A percentile compares a stretch with the other conserved stretches of the same genome.
phyloP scores from a whole-genome alignment of 2,113 vertebrate genomes.

The Oncorhynchus gorbuscha region DNA sequence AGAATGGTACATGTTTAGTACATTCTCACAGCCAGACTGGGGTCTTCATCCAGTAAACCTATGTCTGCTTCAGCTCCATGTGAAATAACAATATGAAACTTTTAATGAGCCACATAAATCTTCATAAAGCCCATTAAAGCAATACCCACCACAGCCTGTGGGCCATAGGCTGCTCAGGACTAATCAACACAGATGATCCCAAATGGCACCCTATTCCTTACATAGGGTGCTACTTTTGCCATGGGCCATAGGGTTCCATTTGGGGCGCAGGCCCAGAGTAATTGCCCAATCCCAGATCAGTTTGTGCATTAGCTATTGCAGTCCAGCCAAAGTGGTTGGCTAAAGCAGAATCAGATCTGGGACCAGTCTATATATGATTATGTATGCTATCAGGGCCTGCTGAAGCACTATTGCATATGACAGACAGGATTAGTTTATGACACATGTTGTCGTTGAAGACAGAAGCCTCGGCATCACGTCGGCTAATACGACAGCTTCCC shows the following conservation, averaged over 20 bases:
- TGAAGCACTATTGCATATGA: background rate
- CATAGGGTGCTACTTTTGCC: no score
- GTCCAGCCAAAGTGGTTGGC: no score
- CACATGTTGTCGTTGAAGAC: conserved; percentile 69
- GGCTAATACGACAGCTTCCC: conserved; percentile 64
- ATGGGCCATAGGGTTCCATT: no score
- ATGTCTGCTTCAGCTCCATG: background rate
- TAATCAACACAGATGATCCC: background rate
- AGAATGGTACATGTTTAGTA: background rate
- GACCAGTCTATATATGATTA: no score
- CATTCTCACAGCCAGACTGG: background rate
- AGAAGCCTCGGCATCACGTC: conserved; percentile 59
- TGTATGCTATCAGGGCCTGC: background rate
- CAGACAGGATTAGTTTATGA: conserved; percentile 61
- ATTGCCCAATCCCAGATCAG: no score
- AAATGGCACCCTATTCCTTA: background rate
- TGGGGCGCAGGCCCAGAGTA: no score
- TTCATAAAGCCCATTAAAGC: conserved; percentile 33
- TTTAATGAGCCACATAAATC: conserved; percentile 35
- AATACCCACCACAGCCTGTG: conserved; percentile 11
- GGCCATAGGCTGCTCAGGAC: background rate
- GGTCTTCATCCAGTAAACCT: background rate
- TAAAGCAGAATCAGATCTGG: no score
- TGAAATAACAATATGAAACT: conserved; percentile 14
- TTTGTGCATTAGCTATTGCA: no score